Conservation (phyloP, 2,797 vertebrate species). For the Anas georgica region DNA sequence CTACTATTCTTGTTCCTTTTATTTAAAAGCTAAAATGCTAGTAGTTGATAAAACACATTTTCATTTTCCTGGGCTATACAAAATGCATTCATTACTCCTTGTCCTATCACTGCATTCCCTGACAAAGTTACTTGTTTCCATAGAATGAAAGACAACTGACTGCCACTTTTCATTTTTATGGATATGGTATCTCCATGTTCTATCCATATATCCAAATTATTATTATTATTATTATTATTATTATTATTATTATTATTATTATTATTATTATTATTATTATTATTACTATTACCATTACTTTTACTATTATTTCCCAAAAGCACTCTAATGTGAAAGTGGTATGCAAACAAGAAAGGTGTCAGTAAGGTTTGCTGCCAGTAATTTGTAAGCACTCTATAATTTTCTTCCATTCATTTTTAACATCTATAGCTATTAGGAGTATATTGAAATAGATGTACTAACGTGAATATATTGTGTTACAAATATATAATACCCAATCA, state of each 20-base stretch:
- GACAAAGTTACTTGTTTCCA: neutral
- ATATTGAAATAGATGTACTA: neutral
- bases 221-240: too few species aligned
- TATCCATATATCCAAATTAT: neutral
- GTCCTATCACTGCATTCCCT: too few species aligned
- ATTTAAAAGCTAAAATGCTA: neutral
- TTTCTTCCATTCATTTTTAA: neutral
- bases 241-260: neutral
- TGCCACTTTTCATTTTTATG: neutral
- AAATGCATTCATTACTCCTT: neutral
- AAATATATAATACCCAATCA: neutral
- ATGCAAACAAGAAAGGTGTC: slow-evolving; percentile 29
- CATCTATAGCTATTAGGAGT: neutral
- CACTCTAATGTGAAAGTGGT: neutral
- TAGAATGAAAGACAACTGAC: neutral
- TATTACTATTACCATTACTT: neutral
- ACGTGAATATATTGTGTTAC: neutral
- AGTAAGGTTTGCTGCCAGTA: neutral
- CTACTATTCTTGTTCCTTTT: neutral
- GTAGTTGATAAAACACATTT: neutral
- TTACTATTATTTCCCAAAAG: neutral
- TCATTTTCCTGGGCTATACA: neutral
- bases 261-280: neutral
- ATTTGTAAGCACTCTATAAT: neutral
- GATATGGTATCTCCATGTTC: neutral